Evolutionary conservation across 2,113 vertebrate species (phyloP), one percentile per base, ranked within the genome.

Genomic region (Cyprinus carpio): DNA sequence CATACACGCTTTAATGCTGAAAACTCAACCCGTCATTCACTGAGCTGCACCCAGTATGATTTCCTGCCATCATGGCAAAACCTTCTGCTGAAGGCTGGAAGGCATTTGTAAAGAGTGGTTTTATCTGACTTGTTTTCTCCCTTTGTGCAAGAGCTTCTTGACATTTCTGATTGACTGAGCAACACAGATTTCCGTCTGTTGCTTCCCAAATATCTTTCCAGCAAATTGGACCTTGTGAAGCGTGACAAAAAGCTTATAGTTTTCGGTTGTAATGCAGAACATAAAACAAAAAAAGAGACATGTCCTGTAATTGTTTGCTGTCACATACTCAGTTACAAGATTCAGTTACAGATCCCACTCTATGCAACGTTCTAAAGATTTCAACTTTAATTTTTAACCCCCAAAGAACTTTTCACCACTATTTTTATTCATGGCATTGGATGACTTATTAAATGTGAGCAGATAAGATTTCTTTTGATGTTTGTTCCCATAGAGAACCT

Each of bases 221-320:
- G 51, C 64, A 87, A 87, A 87, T 87, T 87, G 75, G 69, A 72
- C 64, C 51, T 78, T 62, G 77, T 79, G 85, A 65, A 83, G 81
- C 75, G 4, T 83, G 75, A 87, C 81, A 87, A 83, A 69, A 74
- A 69, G 72, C 43, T 67, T 18, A 40, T 37, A 87, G 67, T 75
- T 60, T 37, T 87, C 64, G 31, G 37, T 79, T 75, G 62, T 51
- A 72, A 29, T 82, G 49, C 29, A 82, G 13, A 37, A 25, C 15
- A 75, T 23, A 72, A 40, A 65, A 34, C 11, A 31, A 72, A 40
- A 49, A 34, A 46, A 67, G 54, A 58, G 23, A 58, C 46, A 54
- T 67, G 31, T 25, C 54, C 27, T 25, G 37, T 81, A 60, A 74
- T 81, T 74, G 51, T 46, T 81, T 75, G 11, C 13, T 12, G 40